Base-by-base conservation (phyloP, 2,888 invertebrate genomes). In the Apotomis betuletana region DNA sequence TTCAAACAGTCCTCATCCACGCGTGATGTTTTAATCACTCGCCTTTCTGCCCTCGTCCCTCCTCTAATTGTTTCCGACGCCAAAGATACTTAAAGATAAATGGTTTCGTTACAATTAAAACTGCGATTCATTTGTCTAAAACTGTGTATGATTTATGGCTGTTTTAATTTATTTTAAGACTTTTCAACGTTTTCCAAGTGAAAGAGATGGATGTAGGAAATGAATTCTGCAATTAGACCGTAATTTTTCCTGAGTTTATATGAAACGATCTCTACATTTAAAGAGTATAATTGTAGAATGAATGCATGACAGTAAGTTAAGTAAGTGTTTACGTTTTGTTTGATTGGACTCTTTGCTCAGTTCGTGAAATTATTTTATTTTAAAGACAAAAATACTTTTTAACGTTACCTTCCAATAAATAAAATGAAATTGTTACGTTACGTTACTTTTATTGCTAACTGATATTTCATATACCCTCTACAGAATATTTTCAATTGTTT, bases 11-110 rank as follows among this genome's bases (percentile, higher is more conserved):
- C 54, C 58, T 63, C 70, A 67, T 62, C 67, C 68, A 75, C 74
- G 75, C 71, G 67, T 74, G 74, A 75, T 74, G 71, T 70, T 75
- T 73, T 75, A 74, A 74, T 75, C 71, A 67, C 69, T 71, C 65
- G 38, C 65, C 65, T 57, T 65, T 65, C 55, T 65, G 55, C 67
- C 67, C 67, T 44, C 60, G 49, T 49, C 54, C 54, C 67, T 57
- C 61, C 36, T 57, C 67, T 58, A 72, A 72, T 72, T 72, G 72
- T 72, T 72, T 67, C 72, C 68, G 67, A 72, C 63, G 51, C 49
- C 67, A 52, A 67, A 71, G 72, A 72, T 67, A 71, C 71, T 65
- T 44, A 41, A 67, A 71, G 67, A 71, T 44, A 71, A 71, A 71
- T 71, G 71, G 13, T 67, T 62, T 13, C n/a, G 41, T 46, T 61